Base-by-base conservation (phyloP, 1,140 invertebrate species). In the Periplaneta americana region DNA sequence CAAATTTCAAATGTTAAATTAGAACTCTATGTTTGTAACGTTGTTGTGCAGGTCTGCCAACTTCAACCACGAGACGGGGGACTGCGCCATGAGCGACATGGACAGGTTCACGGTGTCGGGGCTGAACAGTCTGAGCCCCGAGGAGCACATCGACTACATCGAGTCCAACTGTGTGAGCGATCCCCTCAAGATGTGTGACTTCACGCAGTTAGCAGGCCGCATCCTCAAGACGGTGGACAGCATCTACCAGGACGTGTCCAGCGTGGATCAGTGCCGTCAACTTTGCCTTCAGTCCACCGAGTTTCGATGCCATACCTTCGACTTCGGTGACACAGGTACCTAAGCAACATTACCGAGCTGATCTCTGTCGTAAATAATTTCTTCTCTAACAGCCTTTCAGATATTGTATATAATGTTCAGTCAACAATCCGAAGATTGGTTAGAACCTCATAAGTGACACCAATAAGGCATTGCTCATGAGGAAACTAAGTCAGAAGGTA, bases 151-250 rank as follows among this genome's bases (percentile, higher is more conserved):
- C 13, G 87, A 88, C 75, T 90, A 89, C 83, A 83, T 89, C 57
- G 89, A 91, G 84, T 90, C 87, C 80, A 90, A 90, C 84, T 91
- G 90, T 83, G 87, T 90, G n/a, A 85, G 87, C 76, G 90, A 90
- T 31, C 87, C 88, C 31, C 86, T 88, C 33, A 88, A 86, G 78
- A 88, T 91, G 82, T 91, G 90, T 81, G 90, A 91, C 83, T 91
- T 91, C 84, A 87, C 48, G 11, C 66, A 75, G 74, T 84, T 89
- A 74, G 85, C 86, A 18, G 87, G 88, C 13, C 84, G 86, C 34
- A 89, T 91, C 13, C 84, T 91, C 76, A 91, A 91, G 83, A 91
- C 90, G 1, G 90, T 91, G 0, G 90, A 91, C 81, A 87, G 89
- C 9, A 88, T 91, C 3, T 87, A 86, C 80, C 87, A 89, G 83